phyloP scores from a whole-genome alignment of 2,113 vertebrate genomes.

The Carassius auratus region DNA sequence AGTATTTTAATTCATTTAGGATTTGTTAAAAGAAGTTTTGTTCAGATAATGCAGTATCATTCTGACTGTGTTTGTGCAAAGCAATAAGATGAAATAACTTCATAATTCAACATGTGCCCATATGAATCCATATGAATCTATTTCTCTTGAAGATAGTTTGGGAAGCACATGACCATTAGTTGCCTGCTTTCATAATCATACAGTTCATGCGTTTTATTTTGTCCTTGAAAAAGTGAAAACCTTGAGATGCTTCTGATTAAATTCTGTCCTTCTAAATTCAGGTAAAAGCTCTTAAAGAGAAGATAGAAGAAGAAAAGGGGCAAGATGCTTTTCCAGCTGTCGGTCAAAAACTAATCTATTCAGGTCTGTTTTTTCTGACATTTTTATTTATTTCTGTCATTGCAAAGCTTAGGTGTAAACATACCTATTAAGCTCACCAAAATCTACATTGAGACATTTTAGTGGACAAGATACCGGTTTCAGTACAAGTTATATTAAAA shows the following conservation, averaged over 20 bases:
- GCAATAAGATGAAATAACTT: background rate
- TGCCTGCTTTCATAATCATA: background rate
- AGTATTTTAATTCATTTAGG: background rate
- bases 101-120: background rate
- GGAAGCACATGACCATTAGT: background rate
- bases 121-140: background rate
- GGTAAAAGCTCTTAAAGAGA: conserved; percentile 77
- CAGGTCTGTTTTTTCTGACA: conserved; percentile 67
- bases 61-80: background rate
- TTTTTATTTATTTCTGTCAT: background rate
- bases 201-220: background rate
- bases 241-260: background rate
- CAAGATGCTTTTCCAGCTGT: conserved; percentile 73
- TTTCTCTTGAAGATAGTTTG: background rate
- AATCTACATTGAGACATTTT: too few species aligned
- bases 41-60: background rate
- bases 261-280: conserved; percentile 51
- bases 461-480: too few species aligned
- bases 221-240: background rate
- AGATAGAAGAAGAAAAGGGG: conserved; percentile 75
- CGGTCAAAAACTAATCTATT: conserved; percentile 80
- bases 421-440: too few species aligned
- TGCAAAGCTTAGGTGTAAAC: background rate
- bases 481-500: too few species aligned
- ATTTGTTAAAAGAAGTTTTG: too few species aligned